These are phyloP conservation scores for Drosophila leontia DNA, from an alignment of 1,140 invertebrate species.

Conservation along the genomic window DNA sequence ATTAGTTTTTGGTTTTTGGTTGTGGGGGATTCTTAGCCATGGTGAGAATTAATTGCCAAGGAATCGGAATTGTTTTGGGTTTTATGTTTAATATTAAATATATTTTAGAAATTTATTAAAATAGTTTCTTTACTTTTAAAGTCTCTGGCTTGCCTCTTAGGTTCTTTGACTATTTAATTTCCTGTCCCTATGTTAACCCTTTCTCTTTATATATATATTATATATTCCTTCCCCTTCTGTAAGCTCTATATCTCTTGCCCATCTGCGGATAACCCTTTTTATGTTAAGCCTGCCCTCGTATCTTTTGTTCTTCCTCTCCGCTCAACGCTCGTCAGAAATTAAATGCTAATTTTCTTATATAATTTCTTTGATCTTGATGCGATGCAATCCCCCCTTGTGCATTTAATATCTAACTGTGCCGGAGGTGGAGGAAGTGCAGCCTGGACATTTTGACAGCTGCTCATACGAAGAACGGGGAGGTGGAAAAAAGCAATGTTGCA, in stretches of 20 bases:
- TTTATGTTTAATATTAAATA: no score
- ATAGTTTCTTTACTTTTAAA: not conserved
- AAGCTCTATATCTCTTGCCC: not conserved
- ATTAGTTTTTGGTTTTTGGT: conserved; percentile 5
- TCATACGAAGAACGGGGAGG: conserved; percentile 8
- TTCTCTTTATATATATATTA: not conserved
- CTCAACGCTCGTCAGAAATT: conserved; percentile 14
- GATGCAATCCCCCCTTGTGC: conserved; percentile 8
- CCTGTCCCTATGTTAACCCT: not conserved
- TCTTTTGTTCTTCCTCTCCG: not conserved
- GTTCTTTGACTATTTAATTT: not conserved
- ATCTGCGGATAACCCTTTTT: conserved; percentile 21
- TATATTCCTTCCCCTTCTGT: not conserved
- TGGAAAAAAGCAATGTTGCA: conserved; percentile 2
- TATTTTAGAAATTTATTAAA: not conserved
- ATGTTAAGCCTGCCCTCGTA: conserved; percentile 6
- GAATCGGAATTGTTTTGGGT: not conserved
- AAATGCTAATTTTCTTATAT: conserved; percentile 47
- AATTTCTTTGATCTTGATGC: conserved; percentile 48
- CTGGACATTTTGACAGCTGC: conserved; percentile 54
- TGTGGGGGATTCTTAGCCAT: not conserved
- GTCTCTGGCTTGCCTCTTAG: not conserved
- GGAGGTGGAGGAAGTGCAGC: conserved; percentile 31
- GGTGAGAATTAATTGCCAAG: not conserved
- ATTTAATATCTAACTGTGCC: conserved; percentile 30